Evolutionary conservation across 1,140 invertebrate species (phyloP).

Genomic region (Meloidogyne hapla): DNA sequence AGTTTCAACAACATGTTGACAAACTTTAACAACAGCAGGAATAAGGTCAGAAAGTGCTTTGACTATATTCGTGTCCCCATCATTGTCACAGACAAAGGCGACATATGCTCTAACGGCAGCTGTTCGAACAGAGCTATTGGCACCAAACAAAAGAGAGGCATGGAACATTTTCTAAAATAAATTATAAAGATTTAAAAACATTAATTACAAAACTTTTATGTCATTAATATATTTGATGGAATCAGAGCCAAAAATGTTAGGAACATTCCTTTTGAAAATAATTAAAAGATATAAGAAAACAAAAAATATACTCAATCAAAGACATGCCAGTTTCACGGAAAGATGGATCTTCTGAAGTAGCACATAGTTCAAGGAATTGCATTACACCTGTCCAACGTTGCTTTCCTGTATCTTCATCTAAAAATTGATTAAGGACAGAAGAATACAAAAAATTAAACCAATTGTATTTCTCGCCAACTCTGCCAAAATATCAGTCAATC

Average conservation of each 20-base stretch:
- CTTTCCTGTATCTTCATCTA: slow-evolving; percentile 84
- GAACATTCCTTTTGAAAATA: slow-evolving; percentile 75
- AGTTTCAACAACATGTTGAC: slow-evolving; percentile 64
- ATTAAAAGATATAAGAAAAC: not conserved
- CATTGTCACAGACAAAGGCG: slow-evolving; percentile 84
- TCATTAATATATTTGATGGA: slow-evolving; percentile 84
- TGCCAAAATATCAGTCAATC: slow-evolving; percentile 88
- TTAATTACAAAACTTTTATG: slow-evolving; percentile 70
- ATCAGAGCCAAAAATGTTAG: slow-evolving; percentile 92
- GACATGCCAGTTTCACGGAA: slow-evolving; percentile 89
- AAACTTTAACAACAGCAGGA: slow-evolving; percentile 72
- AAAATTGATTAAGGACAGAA: slow-evolving; percentile 14
- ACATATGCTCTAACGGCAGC: slow-evolving; percentile 70
- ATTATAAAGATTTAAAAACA: slow-evolving; percentile 71
- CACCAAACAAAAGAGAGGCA: slow-evolving; percentile 41
- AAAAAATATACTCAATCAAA: slow-evolving; percentile 79
- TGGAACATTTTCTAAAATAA: slow-evolving; percentile 47
- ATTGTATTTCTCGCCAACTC: slow-evolving; percentile 91
- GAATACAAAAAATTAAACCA: slow-evolving; percentile 62
- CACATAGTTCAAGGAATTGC: slow-evolving; percentile 91
- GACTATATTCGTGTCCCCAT: slow-evolving; percentile 81
- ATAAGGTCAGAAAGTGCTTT: slow-evolving; percentile 83
- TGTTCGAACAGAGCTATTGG: slow-evolving; percentile 50
- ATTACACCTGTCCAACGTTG: slow-evolving; percentile 96
- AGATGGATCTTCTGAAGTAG: slow-evolving; percentile 76